phyloP scores from a whole-genome alignment of 2,113 vertebrate genomes.

The Theristicus caerulescens region DNA sequence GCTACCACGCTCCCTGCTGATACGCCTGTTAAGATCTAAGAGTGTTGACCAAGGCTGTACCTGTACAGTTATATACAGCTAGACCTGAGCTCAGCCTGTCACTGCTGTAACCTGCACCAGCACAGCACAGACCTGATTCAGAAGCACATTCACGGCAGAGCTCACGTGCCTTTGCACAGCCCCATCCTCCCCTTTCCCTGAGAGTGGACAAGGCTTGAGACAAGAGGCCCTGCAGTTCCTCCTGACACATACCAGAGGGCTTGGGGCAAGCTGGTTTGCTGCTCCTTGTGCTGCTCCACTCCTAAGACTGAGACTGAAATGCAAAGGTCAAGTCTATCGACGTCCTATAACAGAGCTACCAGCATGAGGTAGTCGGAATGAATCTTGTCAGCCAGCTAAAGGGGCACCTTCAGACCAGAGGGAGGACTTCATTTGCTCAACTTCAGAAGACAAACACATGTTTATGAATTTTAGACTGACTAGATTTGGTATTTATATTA shows the following conservation, averaged over 20 bases:
- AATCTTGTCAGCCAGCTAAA: not conserved
- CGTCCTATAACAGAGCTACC: not conserved
- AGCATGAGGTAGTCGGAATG: not conserved
- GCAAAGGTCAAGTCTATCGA: not conserved
- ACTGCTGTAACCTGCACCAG: not conserved
- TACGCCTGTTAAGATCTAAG: not conserved
- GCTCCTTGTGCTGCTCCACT: not conserved
- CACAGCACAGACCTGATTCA: not conserved
- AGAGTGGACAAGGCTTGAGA: not conserved
- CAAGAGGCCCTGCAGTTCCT: not conserved
- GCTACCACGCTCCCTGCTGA: not conserved
- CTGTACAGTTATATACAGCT: fast-evolving
- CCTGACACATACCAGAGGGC: fast-evolving
- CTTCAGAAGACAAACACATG: not conserved
- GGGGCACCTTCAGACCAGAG: not conserved
- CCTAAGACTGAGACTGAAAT: not conserved
- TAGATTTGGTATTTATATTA: not conserved
- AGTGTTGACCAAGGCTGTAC: not conserved
- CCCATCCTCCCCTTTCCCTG: not conserved
- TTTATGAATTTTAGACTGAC: not conserved
- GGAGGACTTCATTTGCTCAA: not conserved
- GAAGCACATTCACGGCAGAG: not conserved
- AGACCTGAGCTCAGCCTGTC: not conserved
- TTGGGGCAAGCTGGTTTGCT: not conserved
- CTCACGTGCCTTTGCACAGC: not conserved